Evolutionary conservation across 2,113 vertebrate genomes (phyloP), one percentile per base, ranked within the genome.

Genomic region (Hyperoodon ampullatus): DNA sequence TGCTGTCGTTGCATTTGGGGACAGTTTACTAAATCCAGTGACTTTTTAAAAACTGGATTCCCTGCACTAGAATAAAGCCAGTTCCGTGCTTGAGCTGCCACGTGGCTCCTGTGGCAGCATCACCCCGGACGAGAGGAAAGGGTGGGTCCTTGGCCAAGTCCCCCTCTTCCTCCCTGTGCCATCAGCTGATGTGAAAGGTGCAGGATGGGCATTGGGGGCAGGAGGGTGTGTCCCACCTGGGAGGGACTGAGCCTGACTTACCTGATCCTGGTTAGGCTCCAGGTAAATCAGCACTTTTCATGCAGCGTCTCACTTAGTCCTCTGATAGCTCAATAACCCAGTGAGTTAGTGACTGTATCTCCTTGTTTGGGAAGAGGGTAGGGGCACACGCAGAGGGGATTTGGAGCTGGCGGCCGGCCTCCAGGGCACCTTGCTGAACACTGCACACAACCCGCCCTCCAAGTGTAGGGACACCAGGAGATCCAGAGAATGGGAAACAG

Each of bases 181-280:
- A 0, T n/a, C 75, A 23, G 75, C 3, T 9, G 10, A 55, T 3
- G 30, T 55, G 44, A 28, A 12, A 5, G 18, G 75, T 78, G 19
- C 10, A 0, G 0, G 47, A 1, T 5, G 16, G 28, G 44, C 28
- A 12, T 53, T 13, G 0, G 2, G 28, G 30, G 44, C 4, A 30
- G 26, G 4, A 26, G 44, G 8, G 4, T 33, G 15, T 19, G 72
- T 18, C 15, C 8, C 28, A 19, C 28, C 72, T 33, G 28, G 44
- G 21, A 11, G 28, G 74, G 44, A 33, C 74, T 53, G 44, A 3
- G 1, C 14, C 9, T 11, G 9, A 16, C 9, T 33, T 3, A 12
- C 26, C 0, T 58, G 5, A 44, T 7, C 16, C 44, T 53, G 74
- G 28, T 50, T 3, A 1, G 4, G 28, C 16, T 77, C 75, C 11